These are phyloP conservation scores for Erpobdella octoculata DNA, from an alignment of 2,888 invertebrate species.

Conservation along the genomic window DNA sequence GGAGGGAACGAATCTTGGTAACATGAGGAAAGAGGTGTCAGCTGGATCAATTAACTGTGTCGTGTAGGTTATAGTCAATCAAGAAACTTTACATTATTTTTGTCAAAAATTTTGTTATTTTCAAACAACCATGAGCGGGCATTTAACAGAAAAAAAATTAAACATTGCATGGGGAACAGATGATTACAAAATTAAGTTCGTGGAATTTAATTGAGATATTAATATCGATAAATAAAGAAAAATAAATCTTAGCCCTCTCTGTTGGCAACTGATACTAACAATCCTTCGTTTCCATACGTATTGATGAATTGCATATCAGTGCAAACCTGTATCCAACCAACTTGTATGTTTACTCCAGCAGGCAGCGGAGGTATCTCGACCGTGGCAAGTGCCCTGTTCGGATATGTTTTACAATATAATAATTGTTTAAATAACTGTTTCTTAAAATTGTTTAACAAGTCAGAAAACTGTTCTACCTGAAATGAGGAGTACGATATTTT, in stretches of 20 bases:
- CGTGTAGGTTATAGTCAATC: no score
- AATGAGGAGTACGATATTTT: slow-evolving; percentile 37
- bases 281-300: slow-evolving; percentile 49
- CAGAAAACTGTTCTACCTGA: slow-evolving; percentile 31
- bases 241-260: no score
- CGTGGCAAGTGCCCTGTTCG: slow-evolving; percentile 46
- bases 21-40: no score
- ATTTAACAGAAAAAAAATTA: background rate
- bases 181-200: background rate
- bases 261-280: no score
- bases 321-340: slow-evolving; percentile 53
- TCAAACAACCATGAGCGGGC: no score
- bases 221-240: background rate
- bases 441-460: background rate
- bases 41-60: no score
- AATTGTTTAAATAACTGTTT: background rate
- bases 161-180: background rate
- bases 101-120: no score
- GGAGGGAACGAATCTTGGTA: no score
- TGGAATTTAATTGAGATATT: background rate
- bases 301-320: slow-evolving; percentile 51
- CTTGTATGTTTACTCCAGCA: slow-evolving; percentile 46
- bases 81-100: no score
- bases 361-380: slow-evolving; percentile 48
- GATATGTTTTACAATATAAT: no score